phyloP scores from a whole-genome alignment of 1,140 invertebrate species.

The Drosophila sproati region DNA sequence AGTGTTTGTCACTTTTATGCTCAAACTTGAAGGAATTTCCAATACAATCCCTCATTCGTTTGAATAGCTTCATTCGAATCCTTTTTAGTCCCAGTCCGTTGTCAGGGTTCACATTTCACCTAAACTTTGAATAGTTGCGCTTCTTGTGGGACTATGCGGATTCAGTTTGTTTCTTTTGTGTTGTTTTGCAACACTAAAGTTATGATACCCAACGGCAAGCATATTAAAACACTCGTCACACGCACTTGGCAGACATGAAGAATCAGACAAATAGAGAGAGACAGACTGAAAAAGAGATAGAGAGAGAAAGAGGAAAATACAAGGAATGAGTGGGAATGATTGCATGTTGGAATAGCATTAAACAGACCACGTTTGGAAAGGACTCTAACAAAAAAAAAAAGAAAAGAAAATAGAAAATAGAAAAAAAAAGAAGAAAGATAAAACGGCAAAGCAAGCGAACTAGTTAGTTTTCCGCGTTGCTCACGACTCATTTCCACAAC shows the following conservation, averaged over 20 bases:
- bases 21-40: too few species aligned
- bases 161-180: background rate
- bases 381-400: slow-evolving; percentile 1
- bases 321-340: too few species aligned
- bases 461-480: slow-evolving; percentile 32
- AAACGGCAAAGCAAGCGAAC: slow-evolving; percentile 3
- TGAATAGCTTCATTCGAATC: too few species aligned
- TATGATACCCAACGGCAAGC: slow-evolving; percentile 22
- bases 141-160: background rate
- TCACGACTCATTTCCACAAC: slow-evolving; percentile 14
- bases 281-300: background rate
- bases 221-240: slow-evolving; percentile 34
- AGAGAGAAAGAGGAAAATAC: background rate
- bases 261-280: background rate
- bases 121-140: too few species aligned
- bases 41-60: too few species aligned
- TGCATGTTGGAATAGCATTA: slow-evolving; percentile 5
- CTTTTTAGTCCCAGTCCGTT: too few species aligned
- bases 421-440: background rate
- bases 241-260: slow-evolving; percentile 22
- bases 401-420: background rate
- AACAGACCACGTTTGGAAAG: slow-evolving; percentile 23
- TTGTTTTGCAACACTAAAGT: slow-evolving; percentile 6
- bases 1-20: too few species aligned
- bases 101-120: too few species aligned